Conservation (phyloP, 2,113 vertebrate genomes). For the Ciconia boyciana region DNA sequence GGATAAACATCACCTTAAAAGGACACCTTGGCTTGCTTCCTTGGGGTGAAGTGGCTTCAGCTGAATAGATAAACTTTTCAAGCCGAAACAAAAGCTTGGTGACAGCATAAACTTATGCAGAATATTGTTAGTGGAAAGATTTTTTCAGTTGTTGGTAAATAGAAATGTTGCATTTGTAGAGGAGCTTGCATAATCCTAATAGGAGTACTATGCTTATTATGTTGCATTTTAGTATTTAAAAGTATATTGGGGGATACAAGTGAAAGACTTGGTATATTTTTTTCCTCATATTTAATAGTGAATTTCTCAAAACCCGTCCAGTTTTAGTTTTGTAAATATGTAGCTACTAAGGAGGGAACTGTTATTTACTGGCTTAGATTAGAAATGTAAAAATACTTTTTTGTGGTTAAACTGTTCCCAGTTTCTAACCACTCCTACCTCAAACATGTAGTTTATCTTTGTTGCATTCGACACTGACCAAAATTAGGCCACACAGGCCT, state of each 20-base stretch:
- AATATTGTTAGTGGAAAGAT: not conserved
- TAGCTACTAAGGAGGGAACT: not conserved
- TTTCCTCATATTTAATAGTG: not conserved
- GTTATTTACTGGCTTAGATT: not conserved
- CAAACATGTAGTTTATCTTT: slow-evolving; percentile 19
- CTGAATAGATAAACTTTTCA: not conserved
- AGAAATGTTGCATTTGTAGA: not conserved
- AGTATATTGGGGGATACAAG: not conserved
- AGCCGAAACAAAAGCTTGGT: not conserved
- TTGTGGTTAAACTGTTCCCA: not conserved
- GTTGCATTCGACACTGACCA: not conserved
- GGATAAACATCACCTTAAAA: slow-evolving; percentile 39
- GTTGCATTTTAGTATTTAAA: not conserved
- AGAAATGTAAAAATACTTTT: not conserved
- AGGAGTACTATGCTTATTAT: not conserved
- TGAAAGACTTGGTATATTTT: not conserved
- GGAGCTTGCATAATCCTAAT: not conserved
- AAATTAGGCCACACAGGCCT: slow-evolving; percentile 9
- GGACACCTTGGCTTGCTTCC: not conserved
- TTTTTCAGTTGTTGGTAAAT: not conserved
- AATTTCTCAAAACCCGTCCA: not conserved
- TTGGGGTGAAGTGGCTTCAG: not conserved
- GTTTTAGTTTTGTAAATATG: not conserved
- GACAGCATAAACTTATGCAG: not conserved
- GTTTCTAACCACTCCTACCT: slow-evolving; percentile 1